Evolutionary conservation across 2,888 invertebrate genomes (phyloP), one percentile per base, ranked within the genome.

Genomic region (Rutpela maculata): DNA sequence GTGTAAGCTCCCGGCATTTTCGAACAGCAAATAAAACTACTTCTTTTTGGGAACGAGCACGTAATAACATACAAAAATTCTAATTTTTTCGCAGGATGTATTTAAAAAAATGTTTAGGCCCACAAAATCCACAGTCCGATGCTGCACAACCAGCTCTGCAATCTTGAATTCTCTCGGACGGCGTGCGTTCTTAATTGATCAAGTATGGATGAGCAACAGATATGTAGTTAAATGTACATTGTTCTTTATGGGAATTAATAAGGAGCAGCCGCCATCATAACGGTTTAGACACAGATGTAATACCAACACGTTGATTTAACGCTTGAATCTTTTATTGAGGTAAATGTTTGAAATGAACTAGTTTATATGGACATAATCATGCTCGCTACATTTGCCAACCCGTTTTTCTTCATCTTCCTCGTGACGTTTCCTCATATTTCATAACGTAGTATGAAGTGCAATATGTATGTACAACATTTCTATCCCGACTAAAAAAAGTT

Each of bases 281-380:
- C 75, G 70, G 75, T 75, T 55, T 35, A 22, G 70, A 65, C 65
- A 50, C 62, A 62, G 60, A 62, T 74, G 55, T 63, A 60, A 68
- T 68, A 26, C 67, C 68, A 55, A 67, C 74, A 74, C 68, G 74
- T 67, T 68, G 22, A 15, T n/a, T 43, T 56, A 12, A 60, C 59
- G 50, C 31, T 55, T 62, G 55, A 65, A 70, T 70, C 35, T 56
- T 63, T 38, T 38, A 75, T 75, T 55, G 67, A 74, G 67, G 75
- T 70, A 69, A 69, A 75, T 70, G 69, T 74, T 67, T 74, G 50
- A 5, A 74, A 60, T 74, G 59, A 60, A 59, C 70, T 60, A 43
- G 22, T 60, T n/a, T 38, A n/a, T n/a, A 56, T 50, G 60, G 60
- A 74, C 55, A 60, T 60, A 50, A 35, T 65, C 66, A 68, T 60